Conservation (phyloP, 64 coral and sea anemone species). For the Cladopsammia gracilis region DNA sequence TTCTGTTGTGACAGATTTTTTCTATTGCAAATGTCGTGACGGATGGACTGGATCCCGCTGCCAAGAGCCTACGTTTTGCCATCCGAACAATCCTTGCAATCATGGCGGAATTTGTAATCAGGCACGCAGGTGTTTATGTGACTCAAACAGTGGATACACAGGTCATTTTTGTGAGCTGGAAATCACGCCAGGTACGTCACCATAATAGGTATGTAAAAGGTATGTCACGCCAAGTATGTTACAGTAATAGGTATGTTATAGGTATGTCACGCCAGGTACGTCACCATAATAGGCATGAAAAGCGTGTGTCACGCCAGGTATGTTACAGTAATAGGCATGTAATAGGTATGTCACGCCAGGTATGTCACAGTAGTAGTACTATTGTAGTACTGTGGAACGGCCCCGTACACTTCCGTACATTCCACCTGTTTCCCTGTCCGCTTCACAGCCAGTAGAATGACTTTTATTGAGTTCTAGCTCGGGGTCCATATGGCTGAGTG, state of each 20-base stretch:
- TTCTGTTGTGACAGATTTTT: neutral
- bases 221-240: too few relatives aligned
- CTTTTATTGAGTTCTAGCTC: too few relatives aligned
- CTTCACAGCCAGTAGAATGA: too few relatives aligned
- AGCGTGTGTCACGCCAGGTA: neutral
- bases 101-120: neutral
- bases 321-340: neutral
- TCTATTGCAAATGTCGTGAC: neutral
- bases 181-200: neutral
- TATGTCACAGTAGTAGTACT: too few relatives aligned
- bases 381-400: too few relatives aligned
- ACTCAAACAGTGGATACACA: neutral
- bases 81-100: neutral
- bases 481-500: too few relatives aligned
- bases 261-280: neutral
- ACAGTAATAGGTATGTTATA: too few relatives aligned
- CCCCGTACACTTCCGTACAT: too few relatives aligned
- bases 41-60: neutral
- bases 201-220: too few relatives aligned
- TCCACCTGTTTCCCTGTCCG: too few relatives aligned
- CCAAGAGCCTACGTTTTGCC: neutral
- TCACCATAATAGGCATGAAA: neutral
- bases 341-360: neutral
- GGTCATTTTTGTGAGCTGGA: slow-evolving; percentile 13
- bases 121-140: neutral